Conservation (phyloP, 2,888 invertebrate species). For the Ctenicera cuprea region DNA sequence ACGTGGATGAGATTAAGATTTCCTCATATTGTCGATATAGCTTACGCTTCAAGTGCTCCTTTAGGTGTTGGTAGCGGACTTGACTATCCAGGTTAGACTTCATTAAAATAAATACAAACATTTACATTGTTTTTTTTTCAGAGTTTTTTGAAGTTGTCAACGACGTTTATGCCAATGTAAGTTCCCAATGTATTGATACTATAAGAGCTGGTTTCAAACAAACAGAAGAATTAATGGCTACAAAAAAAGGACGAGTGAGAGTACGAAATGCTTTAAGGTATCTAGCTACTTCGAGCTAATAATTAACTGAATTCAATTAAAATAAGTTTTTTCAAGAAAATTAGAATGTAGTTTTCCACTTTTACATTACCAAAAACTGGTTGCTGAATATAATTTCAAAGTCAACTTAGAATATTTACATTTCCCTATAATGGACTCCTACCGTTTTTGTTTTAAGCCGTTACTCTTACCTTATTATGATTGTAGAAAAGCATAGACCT, state of each 20-base stretch:
- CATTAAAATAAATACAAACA: not conserved
- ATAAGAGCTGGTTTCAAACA: conserved; percentile 19
- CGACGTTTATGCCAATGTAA: conserved; percentile 28
- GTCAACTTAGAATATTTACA: no score
- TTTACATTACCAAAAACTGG: no score
- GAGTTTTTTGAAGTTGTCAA: conserved; percentile 24
- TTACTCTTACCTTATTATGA: no score
- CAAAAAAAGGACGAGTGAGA: not conserved
- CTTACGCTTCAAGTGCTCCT: conserved; percentile 78
- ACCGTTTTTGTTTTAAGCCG: no score
- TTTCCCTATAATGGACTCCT: no score
- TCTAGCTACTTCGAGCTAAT: no score
- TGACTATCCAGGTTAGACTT: conserved; percentile 71
- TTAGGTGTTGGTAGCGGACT: conserved; percentile 75
- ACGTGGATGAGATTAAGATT: conserved; percentile 77
- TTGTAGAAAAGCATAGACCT: no score
- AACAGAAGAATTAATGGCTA: conserved; percentile 4
- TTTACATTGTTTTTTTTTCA: not conserved
- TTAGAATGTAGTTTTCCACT: no score
- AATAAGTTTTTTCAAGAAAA: no score
- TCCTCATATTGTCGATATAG: conserved; percentile 76
- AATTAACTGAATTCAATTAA: no score
- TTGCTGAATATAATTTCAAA: no score
- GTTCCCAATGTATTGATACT: conserved; percentile 8
- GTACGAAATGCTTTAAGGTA: not conserved